These are phyloP conservation scores for Ametastegia equiseti DNA, from an alignment of 2,888 invertebrate species.

Conservation along the genomic window DNA sequence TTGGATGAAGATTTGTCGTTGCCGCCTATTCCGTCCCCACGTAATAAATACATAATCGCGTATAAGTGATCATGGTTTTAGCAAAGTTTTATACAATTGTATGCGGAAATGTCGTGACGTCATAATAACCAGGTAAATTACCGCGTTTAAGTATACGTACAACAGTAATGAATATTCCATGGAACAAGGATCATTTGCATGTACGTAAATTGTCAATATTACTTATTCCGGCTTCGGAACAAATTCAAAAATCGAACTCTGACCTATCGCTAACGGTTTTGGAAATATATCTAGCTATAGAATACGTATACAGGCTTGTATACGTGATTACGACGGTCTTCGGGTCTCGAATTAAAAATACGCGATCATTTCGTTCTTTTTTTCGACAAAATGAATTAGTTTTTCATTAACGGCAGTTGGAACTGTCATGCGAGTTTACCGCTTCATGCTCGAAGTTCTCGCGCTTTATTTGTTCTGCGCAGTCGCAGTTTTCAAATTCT, in stretches of 20 bases:
- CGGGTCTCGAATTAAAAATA: background rate
- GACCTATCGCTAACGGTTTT: background rate
- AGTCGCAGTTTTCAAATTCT: background rate
- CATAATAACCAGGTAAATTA: background rate
- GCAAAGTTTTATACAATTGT: background rate
- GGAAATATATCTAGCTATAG: background rate
- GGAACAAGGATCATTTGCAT: background rate
- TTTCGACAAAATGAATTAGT: background rate
- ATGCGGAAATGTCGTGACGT: background rate
- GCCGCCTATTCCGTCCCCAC: background rate
- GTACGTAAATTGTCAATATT: background rate
- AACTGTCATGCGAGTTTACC: background rate
- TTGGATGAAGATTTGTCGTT: no score
- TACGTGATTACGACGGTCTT: background rate
- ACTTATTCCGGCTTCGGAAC: background rate
- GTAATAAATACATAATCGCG: background rate
- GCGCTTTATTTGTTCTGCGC: background rate
- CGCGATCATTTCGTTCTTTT: background rate
- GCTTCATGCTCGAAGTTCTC: background rate
- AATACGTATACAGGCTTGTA: background rate
- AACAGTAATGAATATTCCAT: background rate
- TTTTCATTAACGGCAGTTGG: background rate
- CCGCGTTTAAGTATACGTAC: background rate
- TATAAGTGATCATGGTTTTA: no score
- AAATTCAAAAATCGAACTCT: constrained; percentile 13